A percentile compares a stretch with the other conserved stretches of the same genome.
Evolutionary conservation across 2,113 vertebrate species (phyloP).

Genomic region (Hemichromis elongatus): DNA sequence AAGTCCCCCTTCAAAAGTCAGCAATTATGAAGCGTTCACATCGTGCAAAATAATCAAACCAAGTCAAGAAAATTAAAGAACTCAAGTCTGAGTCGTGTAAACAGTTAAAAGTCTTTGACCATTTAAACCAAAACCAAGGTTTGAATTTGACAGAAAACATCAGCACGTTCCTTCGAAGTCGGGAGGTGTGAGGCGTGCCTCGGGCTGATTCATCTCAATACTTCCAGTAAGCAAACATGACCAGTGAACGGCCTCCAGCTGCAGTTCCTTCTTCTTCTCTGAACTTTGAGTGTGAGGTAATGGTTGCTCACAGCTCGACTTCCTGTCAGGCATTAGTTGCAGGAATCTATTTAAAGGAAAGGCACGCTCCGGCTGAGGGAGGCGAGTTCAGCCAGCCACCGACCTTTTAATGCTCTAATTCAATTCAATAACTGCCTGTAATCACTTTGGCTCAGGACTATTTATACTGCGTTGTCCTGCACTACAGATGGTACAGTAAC

Average conservation of each 20-base stretch:
- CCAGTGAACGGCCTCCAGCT: background rate
- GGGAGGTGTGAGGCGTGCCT: background rate
- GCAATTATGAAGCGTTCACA: background rate
- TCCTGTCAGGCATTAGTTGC: conserved; percentile 8
- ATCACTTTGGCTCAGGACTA: conserved; percentile 1
- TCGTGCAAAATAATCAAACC: background rate
- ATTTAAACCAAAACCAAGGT: background rate
- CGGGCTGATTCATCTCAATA: background rate
- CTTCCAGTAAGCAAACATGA: background rate
- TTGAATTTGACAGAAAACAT: background rate
- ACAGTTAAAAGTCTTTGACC: background rate
- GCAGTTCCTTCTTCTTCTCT: background rate
- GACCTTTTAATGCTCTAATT: conserved; percentile 4
- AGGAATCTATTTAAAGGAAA: conserved; percentile 28
- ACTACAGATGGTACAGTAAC: background rate
- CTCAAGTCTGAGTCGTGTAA: background rate
- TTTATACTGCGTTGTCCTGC: background rate
- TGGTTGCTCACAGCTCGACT: background rate
- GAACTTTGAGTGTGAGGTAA: background rate
- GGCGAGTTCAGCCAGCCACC: background rate
- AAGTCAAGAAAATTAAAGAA: background rate
- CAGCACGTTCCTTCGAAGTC: fast-evolving
- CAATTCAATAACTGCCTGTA: conserved; percentile 7
- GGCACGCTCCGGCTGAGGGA: background rate
- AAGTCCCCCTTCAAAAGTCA: background rate